These are phyloP conservation scores for Phyllotreta cruciferae DNA, from an alignment of 2,888 invertebrate species.

Conservation along the genomic window DNA sequence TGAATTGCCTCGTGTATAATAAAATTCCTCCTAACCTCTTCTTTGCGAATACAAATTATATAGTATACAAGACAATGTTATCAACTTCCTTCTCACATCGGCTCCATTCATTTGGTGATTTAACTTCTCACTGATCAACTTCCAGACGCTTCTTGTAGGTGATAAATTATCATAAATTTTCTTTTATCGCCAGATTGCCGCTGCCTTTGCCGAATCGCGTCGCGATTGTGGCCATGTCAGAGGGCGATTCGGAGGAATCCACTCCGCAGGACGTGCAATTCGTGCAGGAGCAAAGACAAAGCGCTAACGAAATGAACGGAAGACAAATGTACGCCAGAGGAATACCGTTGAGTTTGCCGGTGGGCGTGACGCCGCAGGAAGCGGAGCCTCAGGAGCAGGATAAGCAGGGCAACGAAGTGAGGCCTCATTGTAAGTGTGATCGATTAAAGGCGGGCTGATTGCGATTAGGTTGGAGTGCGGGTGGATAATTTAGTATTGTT, in stretches of 20 bases:
- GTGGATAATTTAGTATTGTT: too few species aligned
- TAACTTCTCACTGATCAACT: not conserved
- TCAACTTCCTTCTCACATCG: constrained; percentile 1
- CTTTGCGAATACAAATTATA: too few species aligned
- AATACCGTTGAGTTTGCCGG: constrained; percentile 58
- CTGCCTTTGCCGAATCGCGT: constrained; percentile 54
- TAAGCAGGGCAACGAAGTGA: constrained; percentile 61
- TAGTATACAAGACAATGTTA: not conserved
- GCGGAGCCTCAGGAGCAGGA: constrained; percentile 49
- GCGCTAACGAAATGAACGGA: constrained; percentile 56
- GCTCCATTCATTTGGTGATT: too few species aligned
- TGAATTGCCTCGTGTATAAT: too few species aligned
- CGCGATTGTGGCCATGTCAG: constrained; percentile 56
- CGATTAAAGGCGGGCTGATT: not conserved
- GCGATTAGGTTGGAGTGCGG: not conserved
- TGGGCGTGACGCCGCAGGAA: constrained; percentile 61
- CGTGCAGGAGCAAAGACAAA: constrained; percentile 56
- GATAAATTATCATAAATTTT: not conserved
- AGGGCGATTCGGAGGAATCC: constrained; percentile 44
- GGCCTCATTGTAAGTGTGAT: constrained; percentile 77
- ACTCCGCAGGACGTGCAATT: constrained; percentile 47
- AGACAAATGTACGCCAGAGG: constrained; percentile 57
- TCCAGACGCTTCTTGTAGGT: not conserved
- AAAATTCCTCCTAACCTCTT: too few species aligned
- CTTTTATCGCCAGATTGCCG: not conserved